Percentiles rank a stretch among this genome's conserved stretches.
phyloP scores from a whole-genome alignment of 1,140 invertebrate genomes.

The Megalopta genalis region DNA sequence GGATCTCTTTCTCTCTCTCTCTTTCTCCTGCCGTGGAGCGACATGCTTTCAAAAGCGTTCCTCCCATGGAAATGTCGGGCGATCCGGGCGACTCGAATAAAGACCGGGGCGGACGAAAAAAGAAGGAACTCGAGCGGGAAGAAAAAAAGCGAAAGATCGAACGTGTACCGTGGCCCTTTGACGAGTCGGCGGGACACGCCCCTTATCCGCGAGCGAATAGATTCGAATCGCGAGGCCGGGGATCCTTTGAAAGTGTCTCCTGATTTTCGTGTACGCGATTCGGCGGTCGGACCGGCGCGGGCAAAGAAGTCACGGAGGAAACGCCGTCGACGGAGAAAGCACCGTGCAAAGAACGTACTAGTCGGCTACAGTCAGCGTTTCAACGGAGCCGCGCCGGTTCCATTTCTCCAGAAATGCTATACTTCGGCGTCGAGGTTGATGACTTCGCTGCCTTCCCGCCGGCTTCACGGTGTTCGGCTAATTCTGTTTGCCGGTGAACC shows the following conservation, averaged over 20 bases:
- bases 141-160: background rate
- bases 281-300: background rate
- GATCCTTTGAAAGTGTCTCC: constrained; percentile 12
- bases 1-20: background rate
- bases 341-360: background rate
- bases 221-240: background rate
- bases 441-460: too few species aligned
- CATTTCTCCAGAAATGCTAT: too few species aligned
- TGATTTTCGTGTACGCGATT: background rate
- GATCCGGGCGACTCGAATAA: background rate
- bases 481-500: too few species aligned
- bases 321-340: constrained; percentile 9
- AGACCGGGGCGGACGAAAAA: too few species aligned
- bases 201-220: constrained; percentile 7
- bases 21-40: background rate
- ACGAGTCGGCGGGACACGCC: background rate
- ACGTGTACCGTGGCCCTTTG: too few species aligned
- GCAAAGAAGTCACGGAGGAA: constrained; percentile 17
- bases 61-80: background rate
- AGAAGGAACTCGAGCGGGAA: background rate
- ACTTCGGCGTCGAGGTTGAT: too few species aligned
- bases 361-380: too few species aligned
- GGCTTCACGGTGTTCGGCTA: too few species aligned
- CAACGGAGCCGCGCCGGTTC: too few species aligned
- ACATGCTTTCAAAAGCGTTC: background rate